Percentiles rank a stretch among this genome's conserved stretches.
phyloP scores from a whole-genome alignment of 2,113 vertebrate genomes.

The Peromyscus californicus region DNA sequence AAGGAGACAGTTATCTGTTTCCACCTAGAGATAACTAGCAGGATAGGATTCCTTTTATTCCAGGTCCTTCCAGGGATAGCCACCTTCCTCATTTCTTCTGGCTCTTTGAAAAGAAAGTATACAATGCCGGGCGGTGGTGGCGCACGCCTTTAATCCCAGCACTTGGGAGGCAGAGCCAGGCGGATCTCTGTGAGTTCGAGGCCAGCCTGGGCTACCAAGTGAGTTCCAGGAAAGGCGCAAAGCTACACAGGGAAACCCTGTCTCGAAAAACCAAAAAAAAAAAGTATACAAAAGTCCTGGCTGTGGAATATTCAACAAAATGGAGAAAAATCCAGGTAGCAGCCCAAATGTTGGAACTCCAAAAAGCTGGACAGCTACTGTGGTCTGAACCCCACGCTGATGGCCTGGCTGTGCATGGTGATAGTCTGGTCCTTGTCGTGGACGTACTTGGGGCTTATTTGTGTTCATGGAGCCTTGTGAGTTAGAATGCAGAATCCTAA shows the following conservation, averaged over 20 bases:
- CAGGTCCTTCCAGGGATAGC: not conserved
- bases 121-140: too few species aligned
- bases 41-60: not conserved
- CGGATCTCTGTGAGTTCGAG: too few species aligned
- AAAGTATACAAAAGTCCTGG: not conserved
- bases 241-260: too few species aligned
- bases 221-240: too few species aligned
- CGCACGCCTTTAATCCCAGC: too few species aligned
- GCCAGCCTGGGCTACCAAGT: too few species aligned
- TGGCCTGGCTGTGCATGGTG: not conserved
- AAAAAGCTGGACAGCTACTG: not conserved
- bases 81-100: not conserved
- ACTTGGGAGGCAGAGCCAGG: too few species aligned
- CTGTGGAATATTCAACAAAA: not conserved
- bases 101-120: slow-evolving; percentile 12
- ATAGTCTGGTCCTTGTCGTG: not conserved
- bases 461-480: too few species aligned
- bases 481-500: not conserved
- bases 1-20: not conserved
- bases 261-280: not conserved
- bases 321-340: not conserved
- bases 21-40: not conserved
- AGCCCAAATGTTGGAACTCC: not conserved
- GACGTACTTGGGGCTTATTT: not conserved
- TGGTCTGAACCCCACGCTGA: not conserved